phyloP scores from a whole-genome alignment of 2,113 vertebrate genomes.

The Geococcyx californianus region DNA sequence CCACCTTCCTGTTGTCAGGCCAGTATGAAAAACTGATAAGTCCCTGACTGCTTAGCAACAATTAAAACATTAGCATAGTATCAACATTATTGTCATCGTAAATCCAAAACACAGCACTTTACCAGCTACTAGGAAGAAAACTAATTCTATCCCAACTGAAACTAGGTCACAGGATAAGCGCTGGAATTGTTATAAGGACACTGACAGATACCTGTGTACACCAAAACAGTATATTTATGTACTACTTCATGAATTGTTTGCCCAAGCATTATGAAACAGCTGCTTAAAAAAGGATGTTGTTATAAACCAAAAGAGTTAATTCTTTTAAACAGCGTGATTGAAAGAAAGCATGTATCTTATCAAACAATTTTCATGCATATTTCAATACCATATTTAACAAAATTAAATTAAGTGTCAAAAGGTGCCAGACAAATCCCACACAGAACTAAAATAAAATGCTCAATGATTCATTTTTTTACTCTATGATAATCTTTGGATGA shows the following conservation, averaged over 20 bases:
- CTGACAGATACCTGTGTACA: not conserved
- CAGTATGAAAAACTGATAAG: too few species aligned
- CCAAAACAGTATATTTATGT: not conserved
- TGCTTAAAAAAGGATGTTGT: not conserved
- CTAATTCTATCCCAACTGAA: too few species aligned
- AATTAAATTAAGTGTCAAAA: conserved; percentile 22
- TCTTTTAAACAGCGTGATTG: not conserved
- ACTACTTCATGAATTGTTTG: not conserved
- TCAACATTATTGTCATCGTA: too few species aligned
- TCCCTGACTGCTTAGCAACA: too few species aligned
- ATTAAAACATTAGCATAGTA: too few species aligned
- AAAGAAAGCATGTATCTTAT: not conserved
- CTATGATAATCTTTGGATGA: not conserved
- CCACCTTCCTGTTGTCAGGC: too few species aligned
- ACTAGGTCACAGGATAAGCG: not conserved
- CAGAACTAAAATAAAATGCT: not conserved
- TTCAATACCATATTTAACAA: not conserved
- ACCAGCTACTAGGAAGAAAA: too few species aligned
- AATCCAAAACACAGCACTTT: too few species aligned
- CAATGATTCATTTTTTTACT: not conserved
- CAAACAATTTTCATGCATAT: not conserved
- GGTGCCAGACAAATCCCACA: not conserved
- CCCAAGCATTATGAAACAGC: not conserved
- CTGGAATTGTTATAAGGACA: not conserved
- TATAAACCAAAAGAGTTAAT: not conserved